Evolutionary conservation across 2,888 invertebrate species (phyloP).

Genomic region (Aphidoletes aphidimyza): DNA sequence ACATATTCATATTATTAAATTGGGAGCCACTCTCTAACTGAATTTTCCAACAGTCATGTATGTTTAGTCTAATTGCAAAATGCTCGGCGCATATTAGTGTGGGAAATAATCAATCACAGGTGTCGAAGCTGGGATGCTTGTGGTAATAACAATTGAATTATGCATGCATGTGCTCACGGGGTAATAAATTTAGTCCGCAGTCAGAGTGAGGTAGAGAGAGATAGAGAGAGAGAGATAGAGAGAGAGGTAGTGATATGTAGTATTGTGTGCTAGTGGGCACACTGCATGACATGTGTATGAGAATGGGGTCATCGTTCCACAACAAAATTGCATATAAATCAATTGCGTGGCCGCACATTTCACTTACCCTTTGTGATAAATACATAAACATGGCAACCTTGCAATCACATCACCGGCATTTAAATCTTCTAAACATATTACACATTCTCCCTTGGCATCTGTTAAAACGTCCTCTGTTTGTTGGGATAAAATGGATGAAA

Average conservation of each 20-base stretch:
- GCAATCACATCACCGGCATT: constrained; percentile 96
- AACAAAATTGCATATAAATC: constrained; percentile 58
- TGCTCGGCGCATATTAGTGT: neutral
- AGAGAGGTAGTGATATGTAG: too few species aligned
- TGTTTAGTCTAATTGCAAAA: constrained; percentile 23
- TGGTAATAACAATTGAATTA: constrained; percentile 9
- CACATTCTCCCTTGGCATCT: constrained; percentile 98
- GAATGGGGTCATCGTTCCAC: constrained; percentile 34
- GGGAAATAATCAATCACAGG: constrained; percentile 24
- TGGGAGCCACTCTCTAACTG: neutral
- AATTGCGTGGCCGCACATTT: neutral
- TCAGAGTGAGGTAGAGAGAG: neutral
- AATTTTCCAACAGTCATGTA: neutral
- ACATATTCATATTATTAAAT: too few species aligned
- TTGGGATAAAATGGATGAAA: too few species aligned
- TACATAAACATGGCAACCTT: constrained; percentile 98
- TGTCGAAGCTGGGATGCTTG: neutral
- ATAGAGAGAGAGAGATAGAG: neutral
- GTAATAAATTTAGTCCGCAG: neutral
- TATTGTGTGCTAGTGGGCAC: too few species aligned
- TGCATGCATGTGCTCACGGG: neutral
- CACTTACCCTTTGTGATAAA: constrained; percentile 95
- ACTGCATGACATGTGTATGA: neutral
- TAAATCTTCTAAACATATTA: constrained; percentile 98
- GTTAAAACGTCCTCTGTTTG: constrained; percentile 96